Conservation (phyloP, 2,888 invertebrate genomes). For the Halictus quadricinctus region DNA sequence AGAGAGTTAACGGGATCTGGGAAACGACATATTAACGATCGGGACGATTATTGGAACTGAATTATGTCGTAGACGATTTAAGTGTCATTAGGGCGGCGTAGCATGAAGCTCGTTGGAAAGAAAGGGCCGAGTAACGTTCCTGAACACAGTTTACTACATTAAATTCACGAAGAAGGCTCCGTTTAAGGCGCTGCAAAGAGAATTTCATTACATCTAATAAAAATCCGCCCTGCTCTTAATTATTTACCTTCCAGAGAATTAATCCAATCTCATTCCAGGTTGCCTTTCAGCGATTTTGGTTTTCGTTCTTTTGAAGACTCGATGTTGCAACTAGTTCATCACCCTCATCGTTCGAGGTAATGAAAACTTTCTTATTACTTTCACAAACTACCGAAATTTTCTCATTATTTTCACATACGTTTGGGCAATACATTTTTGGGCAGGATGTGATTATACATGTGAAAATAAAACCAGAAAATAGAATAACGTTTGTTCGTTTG, state of each 20-base stretch:
- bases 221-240: background rate
- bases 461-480: background rate
- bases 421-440: background rate
- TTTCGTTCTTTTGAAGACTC: background rate
- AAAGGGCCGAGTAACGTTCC: background rate
- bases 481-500: background rate
- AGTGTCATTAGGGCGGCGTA: constrained; percentile 53
- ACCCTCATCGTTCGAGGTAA: too few relatives aligned
- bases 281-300: background rate
- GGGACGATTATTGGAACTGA: constrained; percentile 69
- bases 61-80: constrained; percentile 71
- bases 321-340: too few relatives aligned
- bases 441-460: background rate
- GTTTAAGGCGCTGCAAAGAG: background rate
- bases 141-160: background rate
- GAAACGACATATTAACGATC: constrained; percentile 69
- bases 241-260: background rate
- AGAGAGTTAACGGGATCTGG: constrained; percentile 73
- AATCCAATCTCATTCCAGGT: background rate
- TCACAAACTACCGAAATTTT: background rate
- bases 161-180: constrained; percentile 6
- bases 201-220: background rate
- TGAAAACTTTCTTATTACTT: background rate
- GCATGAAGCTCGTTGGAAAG: constrained; percentile 25
- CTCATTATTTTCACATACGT: background rate